These are phyloP conservation scores for Conops quadrifasciatus DNA, from an alignment of 2,888 invertebrate genomes.

Conservation along the genomic window DNA sequence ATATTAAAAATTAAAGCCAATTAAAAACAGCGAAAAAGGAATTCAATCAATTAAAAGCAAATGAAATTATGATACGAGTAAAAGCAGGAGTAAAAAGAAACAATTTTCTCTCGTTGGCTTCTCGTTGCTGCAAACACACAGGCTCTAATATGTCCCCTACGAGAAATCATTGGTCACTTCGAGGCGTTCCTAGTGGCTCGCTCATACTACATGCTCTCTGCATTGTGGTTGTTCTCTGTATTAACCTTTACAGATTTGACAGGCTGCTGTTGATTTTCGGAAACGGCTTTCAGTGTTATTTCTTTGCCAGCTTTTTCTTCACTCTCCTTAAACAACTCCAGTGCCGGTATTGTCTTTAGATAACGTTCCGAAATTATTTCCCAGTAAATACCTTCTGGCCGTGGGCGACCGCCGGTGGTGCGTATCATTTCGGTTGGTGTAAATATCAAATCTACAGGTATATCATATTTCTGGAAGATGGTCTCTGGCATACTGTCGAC, in stretches of 20 bases:
- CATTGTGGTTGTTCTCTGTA: slow-evolving; percentile 51
- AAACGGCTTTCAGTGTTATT: slow-evolving; percentile 69
- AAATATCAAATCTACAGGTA: slow-evolving; percentile 85
- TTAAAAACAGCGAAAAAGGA: neutral
- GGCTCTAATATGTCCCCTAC: neutral
- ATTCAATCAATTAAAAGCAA: neutral
- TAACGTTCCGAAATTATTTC: slow-evolving; percentile 77
- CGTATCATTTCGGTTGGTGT: slow-evolving; percentile 82
- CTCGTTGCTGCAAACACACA: neutral
- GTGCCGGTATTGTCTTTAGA: slow-evolving; percentile 76
- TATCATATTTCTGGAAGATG: slow-evolving; percentile 81
- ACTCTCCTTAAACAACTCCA: slow-evolving; percentile 74
- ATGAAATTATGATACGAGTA: too few relatives aligned
- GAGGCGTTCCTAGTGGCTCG: neutral
- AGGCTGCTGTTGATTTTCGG: neutral
- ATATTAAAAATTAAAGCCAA: neutral
- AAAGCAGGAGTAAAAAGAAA: too few relatives aligned
- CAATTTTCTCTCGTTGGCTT: neutral
- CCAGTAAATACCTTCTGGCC: slow-evolving; percentile 83
- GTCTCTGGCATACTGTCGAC: slow-evolving; percentile 77
- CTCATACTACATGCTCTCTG: neutral
- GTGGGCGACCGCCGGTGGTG: slow-evolving; percentile 68
- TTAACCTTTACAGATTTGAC: slow-evolving; percentile 73
- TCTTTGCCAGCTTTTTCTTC: slow-evolving; percentile 75
- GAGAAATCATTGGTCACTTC: neutral